A percentile compares a stretch with the other conserved stretches of the same genome.
phyloP scores from a whole-genome alignment of 2,797 vertebrate genomes.

The Parambassis ranga region DNA sequence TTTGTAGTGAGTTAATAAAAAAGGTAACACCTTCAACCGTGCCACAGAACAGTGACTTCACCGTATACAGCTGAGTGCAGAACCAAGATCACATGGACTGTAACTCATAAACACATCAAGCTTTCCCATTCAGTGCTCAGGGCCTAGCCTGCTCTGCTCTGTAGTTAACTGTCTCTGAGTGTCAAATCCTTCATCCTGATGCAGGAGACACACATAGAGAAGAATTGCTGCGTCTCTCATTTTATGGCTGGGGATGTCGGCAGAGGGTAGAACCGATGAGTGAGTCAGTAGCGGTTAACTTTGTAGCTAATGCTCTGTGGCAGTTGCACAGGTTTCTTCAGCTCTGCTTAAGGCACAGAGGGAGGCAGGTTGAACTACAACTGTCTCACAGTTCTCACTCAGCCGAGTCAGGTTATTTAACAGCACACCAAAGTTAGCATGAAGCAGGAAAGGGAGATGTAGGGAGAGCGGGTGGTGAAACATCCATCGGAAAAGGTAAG shows the following conservation, averaged over 20 bases:
- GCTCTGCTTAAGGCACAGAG: conserved; percentile 65
- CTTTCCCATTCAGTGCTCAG: conserved; percentile 61
- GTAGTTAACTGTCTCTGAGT: conserved; percentile 75
- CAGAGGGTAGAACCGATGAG: conserved; percentile 64
- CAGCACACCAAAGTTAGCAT: conserved; percentile 34
- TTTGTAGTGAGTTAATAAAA: conserved; percentile 5
- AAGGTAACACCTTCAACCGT: background rate
- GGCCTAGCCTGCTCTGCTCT: conserved; percentile 58
- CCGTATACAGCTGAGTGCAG: conserved; percentile 40
- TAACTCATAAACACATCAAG: conserved; percentile 75
- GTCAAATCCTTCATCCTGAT: conserved; percentile 78
- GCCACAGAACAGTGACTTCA: conserved; percentile 28
- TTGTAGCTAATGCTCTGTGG: conserved; percentile 79
- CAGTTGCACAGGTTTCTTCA: conserved; percentile 75
- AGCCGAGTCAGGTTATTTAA: conserved; percentile 58
- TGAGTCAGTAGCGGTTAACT: conserved; percentile 76
- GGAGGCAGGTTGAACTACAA: conserved; percentile 61
- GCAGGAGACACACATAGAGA: conserved; percentile 70
- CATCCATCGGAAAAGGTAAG: conserved; percentile 27
- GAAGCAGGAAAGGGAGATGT: conserved; percentile 13
- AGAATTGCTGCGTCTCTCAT: conserved; percentile 74
- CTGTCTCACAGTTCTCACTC: conserved; percentile 54
- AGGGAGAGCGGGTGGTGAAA: conserved; percentile 14
- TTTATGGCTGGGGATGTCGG: conserved; percentile 69
- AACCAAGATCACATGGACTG: conserved; percentile 60